Evolutionary conservation across 92 coral and sea anemone species (phyloP).

Genomic region (Epizoanthus illoricatus): DNA sequence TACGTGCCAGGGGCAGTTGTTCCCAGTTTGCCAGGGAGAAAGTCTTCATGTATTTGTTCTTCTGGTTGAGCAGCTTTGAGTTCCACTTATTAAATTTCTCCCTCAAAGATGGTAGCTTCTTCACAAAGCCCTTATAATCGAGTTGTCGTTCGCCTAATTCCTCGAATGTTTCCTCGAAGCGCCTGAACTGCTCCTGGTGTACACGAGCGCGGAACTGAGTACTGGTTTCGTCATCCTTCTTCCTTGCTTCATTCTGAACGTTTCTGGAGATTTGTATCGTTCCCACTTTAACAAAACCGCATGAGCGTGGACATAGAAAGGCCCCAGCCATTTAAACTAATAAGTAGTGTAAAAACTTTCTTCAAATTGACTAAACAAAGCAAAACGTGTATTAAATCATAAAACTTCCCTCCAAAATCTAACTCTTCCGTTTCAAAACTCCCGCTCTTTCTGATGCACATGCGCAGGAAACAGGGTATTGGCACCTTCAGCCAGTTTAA

Average conservation of each 20-base stretch:
- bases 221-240: not conserved
- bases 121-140: conserved; percentile 24
- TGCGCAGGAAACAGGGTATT: no score
- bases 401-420: no score
- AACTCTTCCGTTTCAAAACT: no score
- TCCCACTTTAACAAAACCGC: no score
- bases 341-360: no score
- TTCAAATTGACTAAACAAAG: no score
- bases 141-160: conserved; percentile 23
- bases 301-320: no score
- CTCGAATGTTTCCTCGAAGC: conserved; percentile 2
- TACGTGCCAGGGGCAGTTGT: conserved; percentile 30
- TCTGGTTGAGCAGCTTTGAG: conserved; percentile 35
- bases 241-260: not conserved
- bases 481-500: no score
- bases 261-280: no score
- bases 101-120: conserved; percentile 44
- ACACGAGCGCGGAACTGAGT: not conserved
- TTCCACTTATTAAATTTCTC: conserved; percentile 45
- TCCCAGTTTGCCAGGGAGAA: conserved; percentile 49
- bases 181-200: conserved; percentile 32
- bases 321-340: no score
- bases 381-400: no score
- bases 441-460: no score
- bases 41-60: conserved; percentile 20